Percentiles rank a stretch among this genome's conserved stretches.
Evolutionary conservation across 2,797 vertebrate genomes (phyloP).

Genomic region (Falco concolor): DNA sequence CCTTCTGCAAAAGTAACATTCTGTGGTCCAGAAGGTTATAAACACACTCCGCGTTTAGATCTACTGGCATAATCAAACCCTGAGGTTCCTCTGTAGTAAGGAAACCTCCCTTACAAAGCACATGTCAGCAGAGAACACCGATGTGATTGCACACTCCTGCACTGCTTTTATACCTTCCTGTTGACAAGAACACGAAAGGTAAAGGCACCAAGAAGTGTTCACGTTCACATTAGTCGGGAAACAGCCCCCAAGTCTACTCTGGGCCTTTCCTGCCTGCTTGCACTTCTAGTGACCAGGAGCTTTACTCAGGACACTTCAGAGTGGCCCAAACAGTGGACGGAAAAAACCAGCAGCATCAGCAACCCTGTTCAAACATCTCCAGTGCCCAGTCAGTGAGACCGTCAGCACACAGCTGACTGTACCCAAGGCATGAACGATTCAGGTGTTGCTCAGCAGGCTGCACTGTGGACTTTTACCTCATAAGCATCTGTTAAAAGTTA

Average conservation of each 20-base stretch:
- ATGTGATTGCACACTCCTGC: neutral
- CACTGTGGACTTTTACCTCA: neutral
- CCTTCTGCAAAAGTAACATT: neutral
- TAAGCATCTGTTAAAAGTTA: neutral
- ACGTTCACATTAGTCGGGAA: fast-evolving
- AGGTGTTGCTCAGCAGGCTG: neutral
- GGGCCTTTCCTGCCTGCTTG: neutral
- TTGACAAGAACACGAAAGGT: neutral
- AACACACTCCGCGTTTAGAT: neutral
- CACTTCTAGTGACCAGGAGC: neutral
- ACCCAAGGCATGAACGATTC: neutral
- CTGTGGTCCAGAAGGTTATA: neutral
- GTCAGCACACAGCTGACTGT: neutral
- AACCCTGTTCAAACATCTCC: neutral
- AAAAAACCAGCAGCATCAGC: neutral
- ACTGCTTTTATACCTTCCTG: neutral
- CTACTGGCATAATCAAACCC: neutral
- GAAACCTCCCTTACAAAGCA: neutral
- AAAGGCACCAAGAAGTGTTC: neutral
- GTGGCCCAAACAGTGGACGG: neutral
- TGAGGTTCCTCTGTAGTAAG: neutral
- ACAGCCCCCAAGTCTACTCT: neutral
- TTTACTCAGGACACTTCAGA: neutral
- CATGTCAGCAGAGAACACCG: fast-evolving
- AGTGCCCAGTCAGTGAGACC: neutral